Percentiles rank a stretch among this genome's conserved stretches.
Evolutionary conservation across 2,113 vertebrate genomes (phyloP).

Genomic region (Neopipo cinnamomea): DNA sequence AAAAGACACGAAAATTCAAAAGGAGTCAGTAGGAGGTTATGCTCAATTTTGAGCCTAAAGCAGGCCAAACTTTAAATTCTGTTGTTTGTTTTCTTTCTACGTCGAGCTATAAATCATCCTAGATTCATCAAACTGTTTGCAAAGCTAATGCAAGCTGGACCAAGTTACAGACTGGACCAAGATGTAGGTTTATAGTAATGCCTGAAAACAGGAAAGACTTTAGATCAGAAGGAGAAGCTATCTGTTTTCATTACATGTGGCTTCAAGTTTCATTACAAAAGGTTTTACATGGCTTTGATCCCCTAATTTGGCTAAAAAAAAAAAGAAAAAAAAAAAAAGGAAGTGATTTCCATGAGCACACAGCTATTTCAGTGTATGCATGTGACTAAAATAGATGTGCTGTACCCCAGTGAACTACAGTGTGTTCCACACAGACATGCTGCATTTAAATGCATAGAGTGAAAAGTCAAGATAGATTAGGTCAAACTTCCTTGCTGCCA

Average conservation of each 20-base stretch:
- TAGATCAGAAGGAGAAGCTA: constrained; percentile 58
- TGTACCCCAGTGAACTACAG: not conserved
- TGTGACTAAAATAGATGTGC: not conserved
- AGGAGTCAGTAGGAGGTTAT: constrained; percentile 5
- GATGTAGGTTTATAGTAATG: constrained; percentile 56
- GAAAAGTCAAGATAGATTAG: constrained; percentile 14
- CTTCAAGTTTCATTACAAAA: constrained; percentile 59
- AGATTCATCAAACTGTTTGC: constrained; percentile 53
- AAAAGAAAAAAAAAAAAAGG: not conserved
- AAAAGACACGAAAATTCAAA: not conserved
- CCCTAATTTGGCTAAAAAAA: constrained; percentile 35
- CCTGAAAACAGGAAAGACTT: constrained; percentile 60
- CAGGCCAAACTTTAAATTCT: not conserved
- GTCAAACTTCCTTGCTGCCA: not conserved
- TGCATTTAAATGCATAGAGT: not conserved
- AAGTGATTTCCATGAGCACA: not conserved
- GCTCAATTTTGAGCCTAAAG: not conserved
- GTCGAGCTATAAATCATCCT: constrained; percentile 39
- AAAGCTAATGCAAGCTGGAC: constrained; percentile 50
- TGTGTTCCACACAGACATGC: not conserved
- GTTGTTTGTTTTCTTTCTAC: constrained; percentile 44
- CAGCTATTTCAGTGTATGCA: not conserved
- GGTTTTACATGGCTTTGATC: constrained; percentile 55
- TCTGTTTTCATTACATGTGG: constrained; percentile 61
- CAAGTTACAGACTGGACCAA: constrained; percentile 36